phyloP scores from a whole-genome alignment of 2,113 vertebrate genomes.

The Sinocyclocheilus rhinocerous region DNA sequence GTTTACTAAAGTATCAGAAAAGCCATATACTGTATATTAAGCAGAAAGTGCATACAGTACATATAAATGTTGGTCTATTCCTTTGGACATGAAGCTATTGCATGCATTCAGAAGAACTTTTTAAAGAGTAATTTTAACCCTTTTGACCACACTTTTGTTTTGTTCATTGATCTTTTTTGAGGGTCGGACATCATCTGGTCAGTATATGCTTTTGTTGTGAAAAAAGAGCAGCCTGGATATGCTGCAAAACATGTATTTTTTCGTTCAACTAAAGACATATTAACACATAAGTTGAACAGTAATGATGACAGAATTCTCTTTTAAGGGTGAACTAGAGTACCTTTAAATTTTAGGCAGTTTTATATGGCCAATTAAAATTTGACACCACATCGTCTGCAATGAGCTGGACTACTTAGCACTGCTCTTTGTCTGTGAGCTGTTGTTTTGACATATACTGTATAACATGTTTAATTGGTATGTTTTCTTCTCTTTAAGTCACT shows the following conservation, averaged over 20 bases:
- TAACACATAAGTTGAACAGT: not conserved
- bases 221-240: not conserved
- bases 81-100: not conserved
- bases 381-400: not conserved
- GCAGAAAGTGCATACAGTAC: not conserved
- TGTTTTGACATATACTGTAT: not conserved
- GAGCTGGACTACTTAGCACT: not conserved
- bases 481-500: not conserved
- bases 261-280: not conserved
- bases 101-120: not conserved
- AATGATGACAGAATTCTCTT: not conserved
- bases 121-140: not conserved
- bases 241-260: not conserved
- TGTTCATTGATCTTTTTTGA: not conserved
- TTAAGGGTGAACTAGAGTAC: not conserved
- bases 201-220: not conserved
- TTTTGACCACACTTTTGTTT: not conserved
- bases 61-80: not conserved
- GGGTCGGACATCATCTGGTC: not conserved
- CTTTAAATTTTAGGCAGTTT: not conserved
- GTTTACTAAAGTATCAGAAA: not conserved
- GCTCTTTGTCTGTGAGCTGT: not conserved
- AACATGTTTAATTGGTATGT: not conserved
- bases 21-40: not conserved
- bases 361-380: not conserved